These are phyloP conservation scores for Melopsittacus undulatus DNA, from an alignment of 2,797 vertebrate species.

Conservation along the genomic window DNA sequence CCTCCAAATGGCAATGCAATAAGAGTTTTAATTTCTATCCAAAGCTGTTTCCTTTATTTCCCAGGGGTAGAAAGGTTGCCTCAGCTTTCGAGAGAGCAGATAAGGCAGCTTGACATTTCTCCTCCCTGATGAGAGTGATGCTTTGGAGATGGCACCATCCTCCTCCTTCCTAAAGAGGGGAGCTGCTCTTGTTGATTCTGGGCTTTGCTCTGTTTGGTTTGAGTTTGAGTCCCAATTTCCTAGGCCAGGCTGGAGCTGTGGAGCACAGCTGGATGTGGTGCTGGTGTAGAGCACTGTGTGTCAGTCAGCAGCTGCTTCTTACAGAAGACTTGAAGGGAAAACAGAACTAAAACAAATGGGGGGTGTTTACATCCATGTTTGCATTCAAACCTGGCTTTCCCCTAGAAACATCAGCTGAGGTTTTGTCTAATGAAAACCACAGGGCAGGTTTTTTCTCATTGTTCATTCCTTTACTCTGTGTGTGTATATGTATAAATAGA, in stretches of 20 bases:
- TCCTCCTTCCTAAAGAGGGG: neutral
- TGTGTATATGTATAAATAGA: neutral
- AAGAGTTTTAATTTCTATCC: slow-evolving; percentile 23
- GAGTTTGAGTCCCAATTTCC: neutral
- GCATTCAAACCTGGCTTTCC: neutral
- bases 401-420: neutral
- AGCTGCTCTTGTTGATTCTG: neutral
- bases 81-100: neutral
- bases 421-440: neutral
- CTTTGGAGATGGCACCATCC: neutral
- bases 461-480: neutral
- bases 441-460: neutral
- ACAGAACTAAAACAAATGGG: too few species aligned
- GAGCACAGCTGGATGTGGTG: neutral
- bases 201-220: neutral
- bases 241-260: neutral
- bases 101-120: slow-evolving; percentile 18
- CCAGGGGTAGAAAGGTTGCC: neutral
- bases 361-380: neutral
- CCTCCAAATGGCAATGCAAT: slow-evolving; percentile 29
- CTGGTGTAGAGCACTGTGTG: neutral
- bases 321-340: neutral
- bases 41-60: neutral
- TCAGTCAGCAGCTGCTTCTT: neutral
- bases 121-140: neutral